Percentiles rank a stretch among this genome's conserved stretches.
Conservation (phyloP, 2,888 invertebrate genomes). For the Lithophane semibrunnea region DNA sequence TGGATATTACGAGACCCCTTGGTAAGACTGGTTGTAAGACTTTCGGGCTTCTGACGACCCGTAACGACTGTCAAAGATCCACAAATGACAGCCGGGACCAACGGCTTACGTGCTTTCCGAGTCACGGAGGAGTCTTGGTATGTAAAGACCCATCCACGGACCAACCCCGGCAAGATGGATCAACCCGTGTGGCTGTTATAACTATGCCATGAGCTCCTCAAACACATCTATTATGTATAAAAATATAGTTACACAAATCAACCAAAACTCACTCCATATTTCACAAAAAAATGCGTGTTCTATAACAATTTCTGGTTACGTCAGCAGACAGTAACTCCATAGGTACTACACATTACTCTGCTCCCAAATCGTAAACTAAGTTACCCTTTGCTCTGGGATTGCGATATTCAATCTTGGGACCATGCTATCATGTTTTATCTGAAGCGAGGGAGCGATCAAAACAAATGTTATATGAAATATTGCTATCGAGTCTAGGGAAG, state of each 20-base stretch:
- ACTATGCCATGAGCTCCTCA: too few relatives aligned
- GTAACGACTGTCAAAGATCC: too few relatives aligned
- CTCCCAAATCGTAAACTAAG: conserved; percentile 51
- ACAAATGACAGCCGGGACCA: too few relatives aligned
- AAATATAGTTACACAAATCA: background rate
- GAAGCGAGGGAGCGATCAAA: conserved; percentile 44
- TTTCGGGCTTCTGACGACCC: too few relatives aligned
- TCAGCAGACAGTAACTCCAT: conserved; percentile 18
- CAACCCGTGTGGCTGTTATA: too few relatives aligned
- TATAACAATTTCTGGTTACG: conserved; percentile 26
- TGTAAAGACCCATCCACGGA: too few relatives aligned
- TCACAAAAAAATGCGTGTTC: conserved; percentile 16
- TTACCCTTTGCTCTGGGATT: conserved; percentile 48
- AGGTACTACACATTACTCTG: conserved; percentile 34
- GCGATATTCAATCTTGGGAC: conserved; percentile 55
- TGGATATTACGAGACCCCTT: too few relatives aligned
- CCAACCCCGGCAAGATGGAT: too few relatives aligned
- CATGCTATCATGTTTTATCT: conserved; percentile 54
- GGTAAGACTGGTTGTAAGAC: too few relatives aligned
- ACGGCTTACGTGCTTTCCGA: too few relatives aligned
- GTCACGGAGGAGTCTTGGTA: too few relatives aligned
- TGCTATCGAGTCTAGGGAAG: conserved; percentile 16
- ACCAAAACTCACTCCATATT: background rate
- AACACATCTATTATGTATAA: background rate
- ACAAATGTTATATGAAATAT: conserved; percentile 54